Evolutionary conservation across 2,113 vertebrate genomes (phyloP).

Genomic region (Atlantisia rogersi): DNA sequence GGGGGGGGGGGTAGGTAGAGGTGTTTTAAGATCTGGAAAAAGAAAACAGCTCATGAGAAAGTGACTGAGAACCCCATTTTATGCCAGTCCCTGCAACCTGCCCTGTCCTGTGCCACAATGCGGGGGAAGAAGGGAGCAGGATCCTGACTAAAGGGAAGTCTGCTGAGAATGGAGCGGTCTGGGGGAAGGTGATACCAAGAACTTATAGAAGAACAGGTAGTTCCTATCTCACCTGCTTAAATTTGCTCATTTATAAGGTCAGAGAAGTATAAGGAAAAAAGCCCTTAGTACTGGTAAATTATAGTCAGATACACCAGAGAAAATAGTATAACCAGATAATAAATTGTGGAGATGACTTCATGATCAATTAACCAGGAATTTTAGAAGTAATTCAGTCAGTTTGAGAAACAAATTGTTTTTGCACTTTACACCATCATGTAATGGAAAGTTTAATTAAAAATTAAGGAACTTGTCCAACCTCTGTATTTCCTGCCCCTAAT

Average conservation of each 20-base stretch:
- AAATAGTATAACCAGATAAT: neutral
- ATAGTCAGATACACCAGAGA: neutral
- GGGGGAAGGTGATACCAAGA: no score
- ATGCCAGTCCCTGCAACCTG: no score
- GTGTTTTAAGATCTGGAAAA: no score
- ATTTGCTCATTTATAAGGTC: neutral
- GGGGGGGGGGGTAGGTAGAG: no score
- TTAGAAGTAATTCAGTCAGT: neutral
- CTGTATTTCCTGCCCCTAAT: neutral
- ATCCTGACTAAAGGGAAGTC: no score
- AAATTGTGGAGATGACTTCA: neutral
- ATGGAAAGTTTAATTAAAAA: constrained; percentile 37
- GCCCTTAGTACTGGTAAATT: neutral
- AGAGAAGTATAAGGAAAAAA: neutral
- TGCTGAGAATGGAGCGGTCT: no score
- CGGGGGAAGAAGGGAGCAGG: no score
- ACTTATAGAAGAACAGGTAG: neutral
- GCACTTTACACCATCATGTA: neutral
- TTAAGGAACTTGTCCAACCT: neutral
- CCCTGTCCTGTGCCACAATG: no score
- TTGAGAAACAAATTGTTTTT: constrained; percentile 1
- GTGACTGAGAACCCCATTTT: no score
- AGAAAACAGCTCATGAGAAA: no score
- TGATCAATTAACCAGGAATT: neutral
- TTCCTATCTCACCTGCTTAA: neutral